A percentile compares a stretch with the other conserved stretches of the same genome.
Conservation (phyloP, 2,888 invertebrate genomes). For the Scrobipalpa atriplicella region DNA sequence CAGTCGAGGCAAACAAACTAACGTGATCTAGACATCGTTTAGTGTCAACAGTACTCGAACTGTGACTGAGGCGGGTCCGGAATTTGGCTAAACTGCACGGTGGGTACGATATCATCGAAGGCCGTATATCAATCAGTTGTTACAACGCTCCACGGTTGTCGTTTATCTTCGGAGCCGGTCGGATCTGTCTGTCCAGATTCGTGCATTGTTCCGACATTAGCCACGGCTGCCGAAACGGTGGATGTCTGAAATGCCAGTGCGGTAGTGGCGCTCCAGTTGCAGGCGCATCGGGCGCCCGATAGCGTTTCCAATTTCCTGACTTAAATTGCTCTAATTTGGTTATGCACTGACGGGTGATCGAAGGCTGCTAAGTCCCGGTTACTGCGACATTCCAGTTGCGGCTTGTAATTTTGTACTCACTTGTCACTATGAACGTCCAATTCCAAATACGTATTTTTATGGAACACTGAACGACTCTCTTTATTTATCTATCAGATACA, state of each 20-base stretch:
- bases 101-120: constrained; percentile 70
- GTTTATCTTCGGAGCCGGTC: constrained; percentile 78
- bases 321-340: constrained; percentile 82
- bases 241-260: constrained; percentile 78
- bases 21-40: constrained; percentile 70
- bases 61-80: constrained; percentile 76
- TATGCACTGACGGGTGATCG: constrained; percentile 77
- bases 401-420: constrained; percentile 54
- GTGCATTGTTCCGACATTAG: constrained; percentile 81
- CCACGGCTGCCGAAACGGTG: constrained; percentile 70
- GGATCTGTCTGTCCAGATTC: constrained; percentile 79
- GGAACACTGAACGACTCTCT: neutral
- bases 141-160: constrained; percentile 77
- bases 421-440: constrained; percentile 33
- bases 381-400: constrained; percentile 56
- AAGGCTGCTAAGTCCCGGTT: constrained; percentile 60
- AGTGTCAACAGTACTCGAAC: constrained; percentile 76
- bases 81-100: constrained; percentile 66
- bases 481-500: neutral
- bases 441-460: constrained; percentile 8
- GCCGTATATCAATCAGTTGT: constrained; percentile 81
- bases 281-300: constrained; percentile 72
- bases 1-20: constrained; percentile 36
- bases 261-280: constrained; percentile 64
- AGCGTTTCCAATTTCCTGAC: constrained; percentile 82